Evolutionary conservation across 2,113 vertebrate species (phyloP).

Genomic region (Callaeas wilsoni): DNA sequence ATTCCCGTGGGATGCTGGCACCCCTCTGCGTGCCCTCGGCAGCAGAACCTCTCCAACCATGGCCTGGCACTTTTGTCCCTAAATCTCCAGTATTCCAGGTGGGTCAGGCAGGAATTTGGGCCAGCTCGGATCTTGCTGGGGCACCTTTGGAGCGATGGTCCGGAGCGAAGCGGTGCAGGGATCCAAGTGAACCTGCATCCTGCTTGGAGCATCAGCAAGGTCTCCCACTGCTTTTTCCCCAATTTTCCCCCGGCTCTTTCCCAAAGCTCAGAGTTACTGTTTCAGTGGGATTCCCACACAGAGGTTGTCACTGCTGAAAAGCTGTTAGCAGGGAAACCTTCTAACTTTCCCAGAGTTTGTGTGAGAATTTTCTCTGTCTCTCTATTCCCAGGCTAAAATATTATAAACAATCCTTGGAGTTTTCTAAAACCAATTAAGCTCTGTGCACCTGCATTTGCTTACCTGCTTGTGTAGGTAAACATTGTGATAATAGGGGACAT

Average conservation of each 20-base stretch:
- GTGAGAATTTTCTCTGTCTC: too few relatives aligned
- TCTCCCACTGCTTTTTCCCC: rapidly evolving
- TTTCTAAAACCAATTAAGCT: too few relatives aligned
- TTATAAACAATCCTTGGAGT: too few relatives aligned
- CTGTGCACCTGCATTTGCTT: too few relatives aligned
- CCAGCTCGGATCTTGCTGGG: rapidly evolving
- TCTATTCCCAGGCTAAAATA: too few relatives aligned
- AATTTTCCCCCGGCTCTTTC: not conserved
- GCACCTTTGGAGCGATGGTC: not conserved
- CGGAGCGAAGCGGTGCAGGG: rapidly evolving
- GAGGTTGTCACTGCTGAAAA: too few relatives aligned
- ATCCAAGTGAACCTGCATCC: rapidly evolving
- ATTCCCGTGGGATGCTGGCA: not conserved
- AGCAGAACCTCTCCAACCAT: rapidly evolving
- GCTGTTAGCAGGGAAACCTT: too few relatives aligned
- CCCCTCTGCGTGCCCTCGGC: rapidly evolving
- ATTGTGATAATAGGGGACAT: too few relatives aligned
- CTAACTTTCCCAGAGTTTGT: too few relatives aligned
- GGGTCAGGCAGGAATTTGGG: not conserved
- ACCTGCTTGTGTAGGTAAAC: too few relatives aligned
- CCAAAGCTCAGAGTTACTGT: not conserved
- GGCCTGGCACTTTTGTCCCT: not conserved
- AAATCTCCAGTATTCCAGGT: not conserved
- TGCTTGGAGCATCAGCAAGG: rapidly evolving
- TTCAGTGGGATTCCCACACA: not conserved